phyloP scores from a whole-genome alignment of 2,113 vertebrate genomes.

The Eulemur macaco region DNA sequence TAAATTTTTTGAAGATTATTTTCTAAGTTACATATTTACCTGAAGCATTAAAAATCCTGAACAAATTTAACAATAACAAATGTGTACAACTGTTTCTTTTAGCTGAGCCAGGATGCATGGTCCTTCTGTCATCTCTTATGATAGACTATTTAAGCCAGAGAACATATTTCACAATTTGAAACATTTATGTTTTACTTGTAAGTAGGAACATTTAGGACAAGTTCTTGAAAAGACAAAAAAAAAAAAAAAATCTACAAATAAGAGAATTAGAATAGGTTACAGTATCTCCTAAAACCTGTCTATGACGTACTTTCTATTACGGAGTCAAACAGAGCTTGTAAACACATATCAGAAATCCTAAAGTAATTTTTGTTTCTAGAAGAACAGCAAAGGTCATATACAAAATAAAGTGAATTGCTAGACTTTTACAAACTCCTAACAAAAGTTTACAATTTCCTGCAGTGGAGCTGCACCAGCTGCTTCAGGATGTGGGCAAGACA shows the following conservation, averaged over 20 bases:
- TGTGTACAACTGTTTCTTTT: neutral
- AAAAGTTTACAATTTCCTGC: conserved; percentile 58
- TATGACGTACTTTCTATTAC: neutral
- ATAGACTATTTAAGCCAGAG: neutral
- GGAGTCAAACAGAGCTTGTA: neutral
- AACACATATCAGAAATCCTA: neutral
- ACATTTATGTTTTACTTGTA: neutral
- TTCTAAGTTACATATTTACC: neutral
- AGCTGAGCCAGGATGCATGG: neutral
- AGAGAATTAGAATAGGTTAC: neutral
- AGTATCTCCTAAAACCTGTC: neutral
- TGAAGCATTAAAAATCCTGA: neutral
- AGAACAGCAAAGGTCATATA: conserved; percentile 29
- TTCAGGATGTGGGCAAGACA: conserved; percentile 77
- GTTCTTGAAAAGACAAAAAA: neutral
- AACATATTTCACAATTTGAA: neutral
- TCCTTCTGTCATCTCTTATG: neutral
- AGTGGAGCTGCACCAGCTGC: conserved; percentile 65
- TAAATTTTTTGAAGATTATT: neutral
- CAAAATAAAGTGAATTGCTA: conserved; percentile 49
- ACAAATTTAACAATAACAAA: conserved; percentile 9
- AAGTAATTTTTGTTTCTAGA: conserved; percentile 21
- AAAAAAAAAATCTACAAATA: neutral
- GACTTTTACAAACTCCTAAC: conserved; percentile 50
- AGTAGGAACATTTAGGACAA: neutral